Base-by-base conservation (phyloP, 1,140 invertebrate species). In the Procambarus clarkii region DNA sequence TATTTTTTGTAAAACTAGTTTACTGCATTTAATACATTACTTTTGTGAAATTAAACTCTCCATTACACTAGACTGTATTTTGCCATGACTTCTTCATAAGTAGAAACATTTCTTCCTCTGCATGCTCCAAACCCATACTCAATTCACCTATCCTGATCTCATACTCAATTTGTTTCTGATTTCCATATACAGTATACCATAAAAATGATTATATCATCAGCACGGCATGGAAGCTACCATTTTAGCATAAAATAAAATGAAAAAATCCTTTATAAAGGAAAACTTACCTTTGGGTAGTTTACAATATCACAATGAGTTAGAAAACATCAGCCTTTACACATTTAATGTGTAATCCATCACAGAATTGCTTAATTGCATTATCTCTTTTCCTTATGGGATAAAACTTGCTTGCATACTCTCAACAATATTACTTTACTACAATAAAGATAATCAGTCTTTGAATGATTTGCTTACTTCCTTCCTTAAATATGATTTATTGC, bases 281-380 rank as follows among this genome's bases (percentile, higher is more conserved):
- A 74, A 34, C 24, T 74, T 74, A 74, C 24, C 8, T 74, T 74
- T 74, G n/a, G 69, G 21, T 64, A 74, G 24, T 34, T 34, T 34
- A 34, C 11, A 34, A 4, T 74, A 74, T 74, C 15, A 24, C 21
- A 34, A 21, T 74, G 34, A 64, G 34, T 83, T 60, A 69, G 81
- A 83, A 83, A 1, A 83, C n/a, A 74, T 69, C 77, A 79, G 50
- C 60, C 54, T 50, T 86, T 54, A 60, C 76, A 46, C 83, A 86
- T 79, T 85, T 64, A 78, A 84, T 91, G 83, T 60, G 60, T 60
- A 77, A 48, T 79, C 82, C 89, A 91, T 91, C 83, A 91, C 74
- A 86, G 89, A 91, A 85, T 82, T 91, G 60, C 80, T 91, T 50
- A 84, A 79, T 85, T 91, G 83, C 89, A 79, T 86, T 83, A 84